These are phyloP conservation scores for Emys orbicularis DNA, from an alignment of 2,797 vertebrate genomes.

Conservation along the genomic window DNA sequence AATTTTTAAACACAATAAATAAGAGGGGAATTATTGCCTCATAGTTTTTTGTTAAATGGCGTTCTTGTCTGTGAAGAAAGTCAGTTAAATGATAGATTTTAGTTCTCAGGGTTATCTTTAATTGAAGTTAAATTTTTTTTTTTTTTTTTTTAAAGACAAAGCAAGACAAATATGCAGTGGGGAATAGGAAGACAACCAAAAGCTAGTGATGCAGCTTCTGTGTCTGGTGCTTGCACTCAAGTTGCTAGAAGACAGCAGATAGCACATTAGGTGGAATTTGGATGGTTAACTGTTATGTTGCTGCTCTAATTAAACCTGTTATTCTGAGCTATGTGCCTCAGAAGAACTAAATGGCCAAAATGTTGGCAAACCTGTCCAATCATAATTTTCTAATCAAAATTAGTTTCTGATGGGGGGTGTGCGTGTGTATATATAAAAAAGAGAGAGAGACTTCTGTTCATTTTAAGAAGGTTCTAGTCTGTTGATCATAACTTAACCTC, in stretches of 20 bases:
- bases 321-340: neutral
- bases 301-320: neutral
- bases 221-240: neutral
- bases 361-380: neutral
- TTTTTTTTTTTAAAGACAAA: neutral
- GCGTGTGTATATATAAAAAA: rapidly evolving
- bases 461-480: neutral
- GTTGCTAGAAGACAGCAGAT: neutral
- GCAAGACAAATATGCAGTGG: neutral
- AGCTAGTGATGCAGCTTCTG: neutral
- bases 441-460: neutral
- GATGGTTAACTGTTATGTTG: neutral
- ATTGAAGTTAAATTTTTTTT: too few relatives aligned
- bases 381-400: too few relatives aligned
- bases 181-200: neutral
- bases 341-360: neutral
- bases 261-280: neutral
- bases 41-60: neutral
- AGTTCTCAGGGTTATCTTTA: neutral
- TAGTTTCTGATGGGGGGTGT: neutral
- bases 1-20: neutral
- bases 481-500: neutral
- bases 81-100: neutral
- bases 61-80: neutral
- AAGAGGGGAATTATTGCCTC: neutral